These are phyloP conservation scores for Mesitornis unicolor DNA, from an alignment of 2,113 vertebrate genomes.

Conservation along the genomic window DNA sequence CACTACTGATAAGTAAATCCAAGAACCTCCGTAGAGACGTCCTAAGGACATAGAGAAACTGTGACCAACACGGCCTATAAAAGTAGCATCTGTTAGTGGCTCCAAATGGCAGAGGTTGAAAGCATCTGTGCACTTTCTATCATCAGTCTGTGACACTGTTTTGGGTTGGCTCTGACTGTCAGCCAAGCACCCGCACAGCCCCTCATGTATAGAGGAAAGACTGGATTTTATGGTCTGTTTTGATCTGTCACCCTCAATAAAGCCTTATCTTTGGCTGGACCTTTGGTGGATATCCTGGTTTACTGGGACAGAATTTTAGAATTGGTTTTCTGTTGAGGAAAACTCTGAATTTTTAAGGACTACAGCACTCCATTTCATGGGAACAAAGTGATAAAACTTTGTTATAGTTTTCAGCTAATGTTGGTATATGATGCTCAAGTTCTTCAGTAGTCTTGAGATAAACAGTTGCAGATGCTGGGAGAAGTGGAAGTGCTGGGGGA, in stretches of 20 bases:
- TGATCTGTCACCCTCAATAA: background rate
- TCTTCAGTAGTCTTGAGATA: no score
- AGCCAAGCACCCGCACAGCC: background rate
- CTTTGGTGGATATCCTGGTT: no score
- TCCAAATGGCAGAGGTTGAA: background rate
- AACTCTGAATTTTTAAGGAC: no score
- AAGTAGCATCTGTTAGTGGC: background rate
- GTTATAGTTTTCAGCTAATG: no score
- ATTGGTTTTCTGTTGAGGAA: no score
- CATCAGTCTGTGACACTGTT: background rate
- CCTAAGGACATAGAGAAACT: background rate
- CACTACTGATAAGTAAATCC: background rate
- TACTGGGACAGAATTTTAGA: no score
- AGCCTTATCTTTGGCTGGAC: background rate
- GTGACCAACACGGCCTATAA: background rate
- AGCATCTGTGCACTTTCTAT: background rate
- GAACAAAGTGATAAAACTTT: no score
- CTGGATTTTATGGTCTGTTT: background rate
- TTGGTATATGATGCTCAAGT: no score
- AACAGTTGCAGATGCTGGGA: no score
- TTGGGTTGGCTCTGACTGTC: background rate
- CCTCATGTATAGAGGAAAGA: background rate
- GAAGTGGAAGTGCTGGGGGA: no score
- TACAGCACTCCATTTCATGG: no score
- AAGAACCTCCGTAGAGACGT: background rate